Evolutionary conservation across 2,888 invertebrate genomes (phyloP).

Genomic region (Mythimna impura): DNA sequence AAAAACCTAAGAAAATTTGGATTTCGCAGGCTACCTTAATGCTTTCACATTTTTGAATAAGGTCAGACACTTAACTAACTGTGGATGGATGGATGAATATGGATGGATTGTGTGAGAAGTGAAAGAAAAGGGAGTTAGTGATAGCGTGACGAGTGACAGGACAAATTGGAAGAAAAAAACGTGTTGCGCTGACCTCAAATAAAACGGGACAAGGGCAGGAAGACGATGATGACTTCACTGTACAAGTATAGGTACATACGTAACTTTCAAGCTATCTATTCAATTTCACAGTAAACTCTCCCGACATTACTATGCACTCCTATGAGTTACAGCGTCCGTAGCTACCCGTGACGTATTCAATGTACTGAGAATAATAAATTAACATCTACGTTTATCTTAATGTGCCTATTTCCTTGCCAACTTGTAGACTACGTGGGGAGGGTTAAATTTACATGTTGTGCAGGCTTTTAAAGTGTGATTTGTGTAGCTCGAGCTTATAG

Average conservation of each 20-base stretch:
- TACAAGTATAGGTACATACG: not conserved
- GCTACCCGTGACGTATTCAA: slow-evolving; percentile 76
- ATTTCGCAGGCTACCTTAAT: too few species aligned
- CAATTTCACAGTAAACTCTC: slow-evolving; percentile 1
- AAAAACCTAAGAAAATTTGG: too few species aligned
- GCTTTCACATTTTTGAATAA: not conserved
- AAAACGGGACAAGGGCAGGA: too few species aligned
- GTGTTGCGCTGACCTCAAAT: too few species aligned
- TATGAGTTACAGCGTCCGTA: slow-evolving; percentile 74
- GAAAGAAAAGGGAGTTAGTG: too few species aligned
- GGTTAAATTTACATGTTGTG: slow-evolving; percentile 42
- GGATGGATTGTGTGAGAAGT: too few species aligned
- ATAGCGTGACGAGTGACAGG: too few species aligned
- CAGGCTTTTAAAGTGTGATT: slow-evolving; percentile 54
- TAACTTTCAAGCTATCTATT: not conserved
- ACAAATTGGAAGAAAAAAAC: too few species aligned
- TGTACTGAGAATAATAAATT: slow-evolving; percentile 86
- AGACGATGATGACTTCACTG: too few species aligned
- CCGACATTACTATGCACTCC: slow-evolving; percentile 75
- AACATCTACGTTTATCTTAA: slow-evolving; percentile 84
- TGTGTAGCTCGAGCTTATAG: slow-evolving; percentile 35
- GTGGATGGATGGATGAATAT: too few species aligned
- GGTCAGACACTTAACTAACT: too few species aligned
- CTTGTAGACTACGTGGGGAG: slow-evolving; percentile 58
- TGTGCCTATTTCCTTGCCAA: slow-evolving; percentile 78